phyloP scores from a whole-genome alignment of 2,797 vertebrate genomes.

The Glyptemys insculpta region DNA sequence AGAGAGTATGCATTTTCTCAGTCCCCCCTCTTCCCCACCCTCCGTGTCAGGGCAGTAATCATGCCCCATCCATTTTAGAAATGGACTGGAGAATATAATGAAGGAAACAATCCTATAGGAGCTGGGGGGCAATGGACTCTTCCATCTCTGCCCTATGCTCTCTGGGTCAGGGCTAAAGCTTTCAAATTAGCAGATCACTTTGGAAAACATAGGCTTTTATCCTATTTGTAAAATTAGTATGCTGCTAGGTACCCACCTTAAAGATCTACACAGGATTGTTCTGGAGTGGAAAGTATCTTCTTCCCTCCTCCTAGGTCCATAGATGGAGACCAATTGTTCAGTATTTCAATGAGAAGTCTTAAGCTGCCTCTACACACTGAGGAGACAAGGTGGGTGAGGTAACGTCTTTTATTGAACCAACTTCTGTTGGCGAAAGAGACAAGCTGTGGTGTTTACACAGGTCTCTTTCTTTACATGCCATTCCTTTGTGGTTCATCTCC shows the following conservation, averaged over 20 bases:
- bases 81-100: background rate
- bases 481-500: background rate
- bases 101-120: background rate
- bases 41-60: too few species aligned
- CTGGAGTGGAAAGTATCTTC: background rate
- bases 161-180: too few species aligned
- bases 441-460: background rate
- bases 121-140: background rate
- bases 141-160: too few species aligned
- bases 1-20: background rate
- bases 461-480: background rate
- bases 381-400: background rate
- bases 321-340: background rate
- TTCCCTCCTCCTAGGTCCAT: background rate
- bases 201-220: too few species aligned
- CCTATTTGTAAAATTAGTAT: too few species aligned
- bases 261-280: background rate
- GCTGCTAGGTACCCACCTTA: too few species aligned
- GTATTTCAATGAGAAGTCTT: background rate
- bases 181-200: too few species aligned
- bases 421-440: background rate
- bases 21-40: too few species aligned
- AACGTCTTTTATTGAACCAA: background rate
- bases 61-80: background rate
- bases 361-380: background rate